Evolutionary conservation across 2,113 vertebrate species (phyloP).

Genomic region (Acinonyx jubatus): DNA sequence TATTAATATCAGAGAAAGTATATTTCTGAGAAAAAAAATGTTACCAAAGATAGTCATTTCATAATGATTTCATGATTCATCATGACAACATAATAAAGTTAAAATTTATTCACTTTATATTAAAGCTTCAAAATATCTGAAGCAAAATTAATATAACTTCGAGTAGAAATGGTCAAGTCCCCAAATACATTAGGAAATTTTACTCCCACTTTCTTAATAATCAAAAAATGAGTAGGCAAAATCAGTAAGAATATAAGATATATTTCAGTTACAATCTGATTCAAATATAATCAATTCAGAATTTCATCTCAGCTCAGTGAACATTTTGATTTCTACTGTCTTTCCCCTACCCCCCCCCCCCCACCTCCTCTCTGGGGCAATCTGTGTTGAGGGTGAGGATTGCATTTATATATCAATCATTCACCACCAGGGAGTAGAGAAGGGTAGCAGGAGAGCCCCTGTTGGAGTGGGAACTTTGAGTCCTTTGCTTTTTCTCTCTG

Average conservation of each 20-base stretch:
- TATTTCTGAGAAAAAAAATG: neutral
- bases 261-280: slow-evolving; percentile 15
- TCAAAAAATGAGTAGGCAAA: neutral
- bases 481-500: neutral
- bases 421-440: neutral
- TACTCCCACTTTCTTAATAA: neutral
- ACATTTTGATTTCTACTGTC: neutral
- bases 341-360: neutral
- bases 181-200: neutral
- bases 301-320: neutral
- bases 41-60: neutral
- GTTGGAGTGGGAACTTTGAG: neutral
- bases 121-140: neutral
- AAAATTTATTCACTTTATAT: neutral
- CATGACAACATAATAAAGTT: neutral
- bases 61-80: neutral
- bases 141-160: neutral
- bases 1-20: neutral
- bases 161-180: neutral
- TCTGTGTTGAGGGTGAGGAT: neutral
- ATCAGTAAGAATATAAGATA: neutral
- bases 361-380: neutral
- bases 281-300: slow-evolving; percentile 15
- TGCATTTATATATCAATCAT: neutral
- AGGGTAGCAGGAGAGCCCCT: neutral